phyloP scores from a whole-genome alignment of 2,888 invertebrate species.

The Sussaba pulchella region DNA sequence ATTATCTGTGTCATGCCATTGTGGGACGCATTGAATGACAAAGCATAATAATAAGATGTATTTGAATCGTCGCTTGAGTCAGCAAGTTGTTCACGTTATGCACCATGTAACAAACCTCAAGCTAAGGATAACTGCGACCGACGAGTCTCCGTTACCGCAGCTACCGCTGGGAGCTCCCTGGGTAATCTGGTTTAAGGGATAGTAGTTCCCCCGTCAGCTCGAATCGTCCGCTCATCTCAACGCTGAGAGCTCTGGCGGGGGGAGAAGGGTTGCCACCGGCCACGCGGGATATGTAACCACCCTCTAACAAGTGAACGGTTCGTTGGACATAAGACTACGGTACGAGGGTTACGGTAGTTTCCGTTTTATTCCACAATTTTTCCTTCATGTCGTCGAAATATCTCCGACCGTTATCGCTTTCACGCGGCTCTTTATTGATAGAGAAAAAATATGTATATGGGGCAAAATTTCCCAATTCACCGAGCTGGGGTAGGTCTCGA shows the following conservation, averaged over 20 bases:
- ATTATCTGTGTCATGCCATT: too few species aligned
- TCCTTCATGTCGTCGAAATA: constrained; percentile 1
- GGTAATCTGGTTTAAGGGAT: constrained; percentile 65
- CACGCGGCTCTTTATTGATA: too few species aligned
- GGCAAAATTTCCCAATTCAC: too few species aligned
- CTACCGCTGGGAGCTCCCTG: constrained; percentile 45
- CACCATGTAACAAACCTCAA: constrained; percentile 17
- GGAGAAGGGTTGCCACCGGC: constrained; percentile 68
- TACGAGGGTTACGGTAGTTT: constrained; percentile 25
- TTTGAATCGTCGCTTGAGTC: too few species aligned
- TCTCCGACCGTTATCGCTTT: constrained; percentile 19
- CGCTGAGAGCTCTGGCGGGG: constrained; percentile 34
- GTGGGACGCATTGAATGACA: too few species aligned
- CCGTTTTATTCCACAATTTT: constrained; percentile 52
- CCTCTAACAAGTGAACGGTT: constrained; percentile 74
- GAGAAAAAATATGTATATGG: too few species aligned
- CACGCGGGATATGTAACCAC: constrained; percentile 76
- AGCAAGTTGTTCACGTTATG: too few species aligned
- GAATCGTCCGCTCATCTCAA: constrained; percentile 46
- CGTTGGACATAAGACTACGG: constrained; percentile 57
- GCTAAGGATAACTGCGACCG: constrained; percentile 37
- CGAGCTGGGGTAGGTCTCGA: too few species aligned
- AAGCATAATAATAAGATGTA: too few species aligned
- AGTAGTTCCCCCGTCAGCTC: constrained; percentile 49
- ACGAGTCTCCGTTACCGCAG: constrained; percentile 40